phyloP scores from a whole-genome alignment of 2,888 invertebrate species.

The Caenorhabditis becei region DNA sequence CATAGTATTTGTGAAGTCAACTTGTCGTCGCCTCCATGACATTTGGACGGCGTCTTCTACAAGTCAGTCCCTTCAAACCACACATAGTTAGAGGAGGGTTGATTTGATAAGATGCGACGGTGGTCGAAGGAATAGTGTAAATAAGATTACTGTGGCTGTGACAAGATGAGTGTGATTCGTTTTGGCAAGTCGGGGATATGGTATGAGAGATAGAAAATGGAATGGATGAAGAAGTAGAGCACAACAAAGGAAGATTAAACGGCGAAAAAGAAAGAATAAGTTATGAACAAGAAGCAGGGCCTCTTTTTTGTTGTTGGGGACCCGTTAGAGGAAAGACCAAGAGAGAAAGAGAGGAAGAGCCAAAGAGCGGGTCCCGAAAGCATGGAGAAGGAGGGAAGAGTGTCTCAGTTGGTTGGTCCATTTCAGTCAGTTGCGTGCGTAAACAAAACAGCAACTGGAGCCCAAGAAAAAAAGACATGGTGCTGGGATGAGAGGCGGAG shows the following conservation, averaged over 20 bases:
- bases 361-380: neutral
- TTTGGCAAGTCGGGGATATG: neutral
- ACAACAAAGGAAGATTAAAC: too few relatives aligned
- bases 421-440: slow-evolving; percentile 34
- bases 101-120: slow-evolving; percentile 1
- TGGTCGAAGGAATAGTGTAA: neutral
- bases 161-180: neutral
- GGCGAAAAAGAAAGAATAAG: neutral
- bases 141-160: neutral
- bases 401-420: slow-evolving; percentile 35
- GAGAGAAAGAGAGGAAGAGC: slow-evolving; percentile 6
- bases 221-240: too few relatives aligned
- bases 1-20: neutral
- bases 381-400: neutral
- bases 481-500: slow-evolving; percentile 37
- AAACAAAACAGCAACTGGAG: slow-evolving; percentile 37
- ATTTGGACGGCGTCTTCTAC: too few relatives aligned
- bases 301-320: neutral
- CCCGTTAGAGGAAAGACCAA: neutral
- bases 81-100: neutral
- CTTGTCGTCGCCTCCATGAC: neutral
- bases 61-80: too few relatives aligned
- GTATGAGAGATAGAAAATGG: neutral
- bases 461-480: slow-evolving; percentile 13
- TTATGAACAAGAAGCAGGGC: neutral